Evolutionary conservation across 2,888 invertebrate species (phyloP), one percentile per base, ranked within the genome.

Genomic region (Hydrotaea cyrtoneurina): DNA sequence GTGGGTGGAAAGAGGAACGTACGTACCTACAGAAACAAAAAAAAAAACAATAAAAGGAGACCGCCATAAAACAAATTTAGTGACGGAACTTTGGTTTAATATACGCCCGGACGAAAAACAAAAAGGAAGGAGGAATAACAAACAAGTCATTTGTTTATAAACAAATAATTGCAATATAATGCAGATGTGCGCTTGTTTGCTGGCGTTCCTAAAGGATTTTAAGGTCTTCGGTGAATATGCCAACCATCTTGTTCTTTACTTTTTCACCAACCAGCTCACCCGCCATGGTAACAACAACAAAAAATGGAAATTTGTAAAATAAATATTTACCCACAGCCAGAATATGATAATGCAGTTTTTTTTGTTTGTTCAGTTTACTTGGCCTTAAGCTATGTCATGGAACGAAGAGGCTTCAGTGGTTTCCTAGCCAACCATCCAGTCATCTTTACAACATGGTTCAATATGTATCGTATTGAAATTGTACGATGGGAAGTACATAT

Each of bases 81-180:
- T 82, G 75, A 76, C 59, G 78, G 82, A 82, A 72, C 71, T 73
- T 79, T 66, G 72, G 66, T 80, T 69, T 69, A 23, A 50, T 31
- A 31, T 4, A 31, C 31, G 31, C 31, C 31, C 31, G 3, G 31
- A 31, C 31, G 15, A 50, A n/a, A 69, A 64, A 31, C 31, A 23
- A 50, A n/a, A 69, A 64, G 0, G 43, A 82, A 82, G 57, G 36
- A 59, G 59, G 17, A 71, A 71, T 36, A 69, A 78, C 31, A 78
- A 79, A 55, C 43, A 39, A 23, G 31, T 46, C 10, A 39, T 69
- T 43, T 43, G 69, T 69, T 69, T 69, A 69, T 43, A 69, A 66
- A 69, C 43, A 43, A 69, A 46, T 69, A n/a, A 62, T 23, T 21
- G 43, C 43, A 1, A 10, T 43, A 43, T 43, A 43, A 15, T 43